Evolutionary conservation across 2,888 invertebrate genomes (phyloP).

Genomic region (Camptogramma bilineatum): DNA sequence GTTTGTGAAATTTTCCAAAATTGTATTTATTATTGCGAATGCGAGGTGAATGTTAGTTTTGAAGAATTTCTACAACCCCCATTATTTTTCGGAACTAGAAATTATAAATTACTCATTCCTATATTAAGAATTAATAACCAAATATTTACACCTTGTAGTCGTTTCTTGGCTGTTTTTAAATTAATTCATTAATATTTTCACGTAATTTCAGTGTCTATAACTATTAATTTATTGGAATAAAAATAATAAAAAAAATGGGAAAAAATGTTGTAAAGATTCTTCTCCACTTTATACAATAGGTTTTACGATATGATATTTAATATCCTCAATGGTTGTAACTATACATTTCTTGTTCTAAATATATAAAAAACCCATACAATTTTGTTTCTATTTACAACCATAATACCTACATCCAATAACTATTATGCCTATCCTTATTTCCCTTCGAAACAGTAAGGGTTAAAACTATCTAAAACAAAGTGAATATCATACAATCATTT

Average conservation of each 20-base stretch:
- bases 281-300: conserved; percentile 86
- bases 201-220: conserved; percentile 85
- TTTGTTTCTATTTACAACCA: conserved; percentile 50
- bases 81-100: conserved; percentile 69
- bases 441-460: no score
- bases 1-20: conserved; percentile 67
- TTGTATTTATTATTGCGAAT: conserved; percentile 38
- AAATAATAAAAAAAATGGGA: conserved; percentile 74
- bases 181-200: conserved; percentile 82
- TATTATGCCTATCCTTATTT: background rate
- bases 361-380: conserved; percentile 77
- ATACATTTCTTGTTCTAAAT: conserved; percentile 87
- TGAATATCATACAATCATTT: no score
- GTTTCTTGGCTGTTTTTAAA: conserved; percentile 84
- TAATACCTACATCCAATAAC: background rate
- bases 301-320: conserved; percentile 86
- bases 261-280: conserved; percentile 75
- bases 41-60: conserved; percentile 51
- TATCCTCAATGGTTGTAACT: conserved; percentile 87
- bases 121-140: conserved; percentile 82
- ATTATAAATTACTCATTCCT: conserved; percentile 80
- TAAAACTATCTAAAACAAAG: no score
- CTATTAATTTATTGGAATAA: conserved; percentile 83
- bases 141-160: conserved; percentile 81
- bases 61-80: conserved; percentile 63